Evolutionary conservation across 2,888 invertebrate genomes (phyloP).

Genomic region (Agrypnus murinus): DNA sequence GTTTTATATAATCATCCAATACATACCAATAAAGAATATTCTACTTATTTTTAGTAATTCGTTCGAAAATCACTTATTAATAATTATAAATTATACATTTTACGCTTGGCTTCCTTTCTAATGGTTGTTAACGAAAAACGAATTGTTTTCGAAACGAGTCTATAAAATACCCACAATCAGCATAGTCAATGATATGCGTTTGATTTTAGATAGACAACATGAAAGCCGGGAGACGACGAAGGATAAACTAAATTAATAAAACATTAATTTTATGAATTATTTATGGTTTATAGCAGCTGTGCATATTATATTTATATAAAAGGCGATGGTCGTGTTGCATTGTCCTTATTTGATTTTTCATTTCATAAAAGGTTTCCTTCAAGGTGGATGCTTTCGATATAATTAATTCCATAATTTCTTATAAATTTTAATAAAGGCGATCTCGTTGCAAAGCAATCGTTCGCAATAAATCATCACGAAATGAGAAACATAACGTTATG

Average conservation of each 20-base stretch:
- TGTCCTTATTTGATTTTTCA: conserved; percentile 42
- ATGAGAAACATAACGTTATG: too few species aligned
- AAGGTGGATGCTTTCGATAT: conserved; percentile 36
- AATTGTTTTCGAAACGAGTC: too few species aligned
- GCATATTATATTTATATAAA: conserved; percentile 4
- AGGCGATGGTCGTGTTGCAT: conserved; percentile 31
- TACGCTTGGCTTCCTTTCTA: too few species aligned
- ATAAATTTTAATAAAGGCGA: conserved; percentile 39
- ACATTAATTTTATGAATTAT: conserved; percentile 55
- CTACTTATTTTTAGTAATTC: too few species aligned
- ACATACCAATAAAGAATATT: too few species aligned
- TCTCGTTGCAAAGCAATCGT: background rate
- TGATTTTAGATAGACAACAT: conserved; percentile 33
- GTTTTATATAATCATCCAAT: too few species aligned
- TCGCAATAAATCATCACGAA: conserved; percentile 15
- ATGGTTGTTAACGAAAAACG: too few species aligned
- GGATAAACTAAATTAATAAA: conserved; percentile 53
- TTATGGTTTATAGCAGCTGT: conserved; percentile 42
- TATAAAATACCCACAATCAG: too few species aligned
- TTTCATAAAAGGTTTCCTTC: conserved; percentile 32
- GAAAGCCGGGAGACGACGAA: conserved; percentile 30
- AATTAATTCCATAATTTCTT: conserved; percentile 35
- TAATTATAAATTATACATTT: too few species aligned
- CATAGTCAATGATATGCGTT: conserved; percentile 28
- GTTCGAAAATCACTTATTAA: too few species aligned